phyloP scores from a whole-genome alignment of 1,140 invertebrate species.

The Mizuhopecten yessoensis region DNA sequence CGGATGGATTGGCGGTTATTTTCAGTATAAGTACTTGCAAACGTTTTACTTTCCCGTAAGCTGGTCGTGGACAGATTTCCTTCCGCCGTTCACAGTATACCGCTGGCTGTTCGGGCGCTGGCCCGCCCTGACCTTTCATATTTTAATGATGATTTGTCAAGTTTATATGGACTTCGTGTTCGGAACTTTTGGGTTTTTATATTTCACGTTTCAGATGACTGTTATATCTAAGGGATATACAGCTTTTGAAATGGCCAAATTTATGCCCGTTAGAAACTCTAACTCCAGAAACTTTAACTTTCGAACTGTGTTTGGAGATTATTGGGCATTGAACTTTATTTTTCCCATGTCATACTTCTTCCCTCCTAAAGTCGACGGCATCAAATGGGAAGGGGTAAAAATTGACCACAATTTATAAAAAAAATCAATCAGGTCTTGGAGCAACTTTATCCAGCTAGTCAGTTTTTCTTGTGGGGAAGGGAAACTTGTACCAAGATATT shows the following conservation, averaged over 20 bases:
- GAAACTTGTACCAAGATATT: too few species aligned
- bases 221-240: slow-evolving; percentile 66
- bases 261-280: slow-evolving; percentile 61
- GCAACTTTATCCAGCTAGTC: too few species aligned
- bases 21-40: slow-evolving; percentile 65
- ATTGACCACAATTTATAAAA: slow-evolving; percentile 59
- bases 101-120: slow-evolving; percentile 51
- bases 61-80: slow-evolving; percentile 59
- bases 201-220: slow-evolving; percentile 70
- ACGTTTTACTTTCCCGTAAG: slow-evolving; percentile 50
- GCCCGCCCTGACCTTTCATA: slow-evolving; percentile 44
- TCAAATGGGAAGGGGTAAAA: slow-evolving; percentile 69
- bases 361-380: slow-evolving; percentile 71
- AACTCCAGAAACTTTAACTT: slow-evolving; percentile 65
- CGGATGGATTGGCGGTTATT: slow-evolving; percentile 58
- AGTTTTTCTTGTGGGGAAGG: too few species aligned
- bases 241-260: slow-evolving; percentile 68
- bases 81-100: slow-evolving; percentile 61
- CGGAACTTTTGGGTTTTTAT: slow-evolving; percentile 63
- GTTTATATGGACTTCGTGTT: slow-evolving; percentile 62
- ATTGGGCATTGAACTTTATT: slow-evolving; percentile 76
- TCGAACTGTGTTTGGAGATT: slow-evolving; percentile 75
- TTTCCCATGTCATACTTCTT: slow-evolving; percentile 75
- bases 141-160: slow-evolving; percentile 60
- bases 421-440: too few species aligned